Evolutionary conservation across 2,113 vertebrate genomes (phyloP), one percentile per base, ranked within the genome.

Genomic region (Hipposideros armiger): DNA sequence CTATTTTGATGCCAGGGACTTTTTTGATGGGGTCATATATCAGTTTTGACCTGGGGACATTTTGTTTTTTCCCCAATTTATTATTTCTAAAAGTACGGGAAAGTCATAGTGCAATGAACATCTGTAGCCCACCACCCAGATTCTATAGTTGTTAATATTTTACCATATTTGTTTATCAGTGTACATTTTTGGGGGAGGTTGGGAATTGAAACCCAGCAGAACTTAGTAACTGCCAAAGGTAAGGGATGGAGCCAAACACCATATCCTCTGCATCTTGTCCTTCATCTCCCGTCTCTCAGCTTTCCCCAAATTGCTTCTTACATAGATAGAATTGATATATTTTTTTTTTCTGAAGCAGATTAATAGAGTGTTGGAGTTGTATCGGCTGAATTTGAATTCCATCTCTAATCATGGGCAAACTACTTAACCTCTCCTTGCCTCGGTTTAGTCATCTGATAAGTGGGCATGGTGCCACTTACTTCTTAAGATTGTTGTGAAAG

Each of bases 21-120:
- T 97, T 96, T 92, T 70, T 76, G 94, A 96, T 96, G 95, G 88
- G 88, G 97, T 96, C 95, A 92, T 97, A 94, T 88, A 97, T 97
- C 95, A 97, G 62, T 94, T 95, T 96, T 96, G 93, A 97, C 97
- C 95, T 88, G 85, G 73, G 94, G 94, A 96, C 54, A 85, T 95
- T 95, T 91, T 88, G n/a, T 40, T 74, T 66, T 82, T 80, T 72
- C 50, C 56, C 90, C 52, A 80, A 76, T 91, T 95, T 95, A 84
- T 91, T 91, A 92, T 95, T 97, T 95, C 54, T 80, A 42, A 86
- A 95, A 93, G 92, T 92, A 60, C 14, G 10, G 54, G 70, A 90
- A 36, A 72, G 52, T 72, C 88, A 40, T 73, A 76, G 32, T 28
- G 24, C 28, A 60, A 1, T 8, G 62, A 73, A 42, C 10, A 22